Percentiles rank a stretch among this genome's conserved stretches.
Conservation (phyloP, 2,888 invertebrate genomes). For the Catocala sponsa region DNA sequence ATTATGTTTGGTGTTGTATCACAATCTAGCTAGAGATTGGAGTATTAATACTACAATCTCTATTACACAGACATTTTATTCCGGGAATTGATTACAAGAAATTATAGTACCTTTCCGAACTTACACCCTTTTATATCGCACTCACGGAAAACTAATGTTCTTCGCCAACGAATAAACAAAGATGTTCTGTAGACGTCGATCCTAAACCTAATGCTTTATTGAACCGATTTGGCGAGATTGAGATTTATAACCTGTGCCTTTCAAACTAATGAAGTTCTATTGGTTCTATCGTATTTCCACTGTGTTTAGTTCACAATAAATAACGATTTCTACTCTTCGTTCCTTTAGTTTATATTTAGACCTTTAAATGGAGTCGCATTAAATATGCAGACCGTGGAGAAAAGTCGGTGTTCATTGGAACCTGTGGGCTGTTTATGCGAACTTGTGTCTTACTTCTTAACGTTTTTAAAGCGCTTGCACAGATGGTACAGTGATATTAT, state of each 20-base stretch:
- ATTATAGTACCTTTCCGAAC: no score
- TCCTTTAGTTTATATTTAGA: conserved; percentile 51
- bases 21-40: no score
- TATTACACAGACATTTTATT: no score
- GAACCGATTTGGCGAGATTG: conserved; percentile 62
- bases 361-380: conserved; percentile 21
- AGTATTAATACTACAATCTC: no score
- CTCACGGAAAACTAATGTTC: conserved; percentile 26
- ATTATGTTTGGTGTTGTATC: no score
- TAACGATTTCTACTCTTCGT: conserved; percentile 58
- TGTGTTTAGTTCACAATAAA: conserved; percentile 63
- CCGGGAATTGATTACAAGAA: no score
- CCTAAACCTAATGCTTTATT: conserved; percentile 61
- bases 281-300: conserved; percentile 63
- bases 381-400: conserved; percentile 18
- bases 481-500: no score
- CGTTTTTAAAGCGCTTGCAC: no score
- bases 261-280: conserved; percentile 70
- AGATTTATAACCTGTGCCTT: conserved; percentile 66
- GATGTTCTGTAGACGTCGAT: conserved; percentile 45
- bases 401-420: neutral
- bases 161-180: conserved; percentile 40
- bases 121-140: no score
- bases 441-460: no score
- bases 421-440: neutral